Conservation (phyloP, 2,888 invertebrate species). For the Drosophila borborema region DNA sequence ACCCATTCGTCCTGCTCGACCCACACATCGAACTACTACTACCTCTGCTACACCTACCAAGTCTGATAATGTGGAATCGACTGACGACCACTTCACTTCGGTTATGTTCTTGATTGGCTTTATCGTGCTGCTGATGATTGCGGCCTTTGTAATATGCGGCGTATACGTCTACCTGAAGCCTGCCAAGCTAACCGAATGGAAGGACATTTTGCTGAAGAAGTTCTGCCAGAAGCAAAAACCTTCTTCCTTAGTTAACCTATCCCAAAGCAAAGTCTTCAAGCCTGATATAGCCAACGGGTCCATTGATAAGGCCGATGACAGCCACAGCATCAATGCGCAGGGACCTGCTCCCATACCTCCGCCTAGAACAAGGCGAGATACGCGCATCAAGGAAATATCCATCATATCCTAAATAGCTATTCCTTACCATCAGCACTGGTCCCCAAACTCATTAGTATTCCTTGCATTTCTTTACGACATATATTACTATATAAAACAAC, state of each 20-base stretch:
- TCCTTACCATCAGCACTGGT: constrained; percentile 5
- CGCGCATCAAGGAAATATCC: constrained; percentile 76
- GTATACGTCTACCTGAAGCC: constrained; percentile 30
- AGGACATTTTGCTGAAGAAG: constrained; percentile 15
- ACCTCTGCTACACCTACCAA: constrained; percentile 50
- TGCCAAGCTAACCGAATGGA: constrained; percentile 33
- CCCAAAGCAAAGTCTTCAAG: constrained; percentile 28
- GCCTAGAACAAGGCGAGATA: constrained; percentile 81
- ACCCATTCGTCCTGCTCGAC: constrained; percentile 84
- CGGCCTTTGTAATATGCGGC: constrained; percentile 21
- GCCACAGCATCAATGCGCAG: constrained; percentile 17
- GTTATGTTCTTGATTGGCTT: constrained; percentile 29
- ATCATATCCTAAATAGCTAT: constrained; percentile 29
- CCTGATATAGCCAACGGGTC: constrained; percentile 23
- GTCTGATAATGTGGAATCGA: constrained; percentile 34
- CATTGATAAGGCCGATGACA: constrained; percentile 30
- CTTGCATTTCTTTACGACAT: constrained; percentile 42
- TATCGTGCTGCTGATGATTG: constrained; percentile 25
- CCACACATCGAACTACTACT: constrained; percentile 81
- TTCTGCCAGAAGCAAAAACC: constrained; percentile 49
- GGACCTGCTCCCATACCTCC: constrained; percentile 77
- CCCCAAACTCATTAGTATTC: constrained; percentile 38
- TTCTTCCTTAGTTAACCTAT: constrained; percentile 14
- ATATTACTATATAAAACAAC: constrained; percentile 6
- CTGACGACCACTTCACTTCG: constrained; percentile 6